phyloP scores from a whole-genome alignment of 2,888 invertebrate species.

The Chirona hameri region DNA sequence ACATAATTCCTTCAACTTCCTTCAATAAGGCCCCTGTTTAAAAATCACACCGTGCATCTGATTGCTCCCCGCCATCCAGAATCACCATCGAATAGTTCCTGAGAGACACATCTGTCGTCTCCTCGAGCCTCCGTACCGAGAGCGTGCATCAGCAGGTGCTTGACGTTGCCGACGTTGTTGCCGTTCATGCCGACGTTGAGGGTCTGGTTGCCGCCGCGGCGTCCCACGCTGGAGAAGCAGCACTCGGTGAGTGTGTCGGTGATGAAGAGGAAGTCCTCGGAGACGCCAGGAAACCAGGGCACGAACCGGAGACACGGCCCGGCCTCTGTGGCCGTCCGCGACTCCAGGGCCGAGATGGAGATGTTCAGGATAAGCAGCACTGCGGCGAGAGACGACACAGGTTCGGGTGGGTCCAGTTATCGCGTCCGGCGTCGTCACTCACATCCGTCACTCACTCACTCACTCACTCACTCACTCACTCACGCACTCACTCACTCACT shows the following conservation, averaged over 20 bases:
- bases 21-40: too few relatives aligned
- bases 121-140: conserved; percentile 33
- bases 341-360: background rate
- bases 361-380: background rate
- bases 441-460: background rate
- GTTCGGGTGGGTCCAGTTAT: too few relatives aligned
- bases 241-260: background rate
- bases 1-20: too few relatives aligned
- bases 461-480: conserved; percentile 22
- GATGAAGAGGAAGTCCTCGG: background rate
- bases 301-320: background rate
- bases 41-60: too few relatives aligned
- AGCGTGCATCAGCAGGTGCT: conserved; percentile 37
- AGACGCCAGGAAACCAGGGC: background rate
- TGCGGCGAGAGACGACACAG: background rate
- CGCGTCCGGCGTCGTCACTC: too few relatives aligned
- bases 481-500: too few relatives aligned
- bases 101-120: too few relatives aligned
- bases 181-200: conserved; percentile 30
- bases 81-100: too few relatives aligned
- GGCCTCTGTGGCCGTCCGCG: background rate
- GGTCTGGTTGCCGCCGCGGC: conserved; percentile 36
- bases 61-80: too few relatives aligned
- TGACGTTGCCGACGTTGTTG: conserved; percentile 34
- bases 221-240: conserved; percentile 33